Percentiles rank a stretch among this genome's conserved stretches.
Conservation (phyloP, 2,888 invertebrate species). For the Metellina segmentata region DNA sequence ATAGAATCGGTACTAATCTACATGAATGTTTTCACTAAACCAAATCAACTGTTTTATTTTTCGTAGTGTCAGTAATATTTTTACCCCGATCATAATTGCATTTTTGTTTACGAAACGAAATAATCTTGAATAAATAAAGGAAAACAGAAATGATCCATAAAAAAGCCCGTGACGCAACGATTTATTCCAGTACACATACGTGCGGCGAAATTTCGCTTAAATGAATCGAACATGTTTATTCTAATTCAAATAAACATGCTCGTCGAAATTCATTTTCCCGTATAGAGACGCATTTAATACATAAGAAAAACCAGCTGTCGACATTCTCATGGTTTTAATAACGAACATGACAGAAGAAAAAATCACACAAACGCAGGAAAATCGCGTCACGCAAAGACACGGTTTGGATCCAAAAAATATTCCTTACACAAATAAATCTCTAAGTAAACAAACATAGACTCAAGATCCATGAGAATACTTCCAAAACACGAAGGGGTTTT, state of each 20-base stretch:
- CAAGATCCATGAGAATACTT: conserved; percentile 13
- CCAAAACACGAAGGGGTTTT: conserved; percentile 26
- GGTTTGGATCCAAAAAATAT: neutral
- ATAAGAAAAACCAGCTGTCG: conserved; percentile 9
- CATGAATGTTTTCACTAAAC: too few species aligned
- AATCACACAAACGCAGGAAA: neutral
- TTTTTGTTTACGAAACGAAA: too few species aligned
- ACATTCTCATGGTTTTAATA: conserved; percentile 40
- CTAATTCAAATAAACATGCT: neutral
- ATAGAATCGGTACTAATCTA: too few species aligned
- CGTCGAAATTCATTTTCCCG: conserved; percentile 7
- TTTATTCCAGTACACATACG: too few species aligned
- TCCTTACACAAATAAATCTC: conserved; percentile 8
- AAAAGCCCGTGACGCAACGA: too few species aligned
- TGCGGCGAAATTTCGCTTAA: too few species aligned
- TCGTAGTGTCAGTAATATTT: too few species aligned
- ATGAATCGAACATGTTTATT: too few species aligned
- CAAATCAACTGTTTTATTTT: too few species aligned
- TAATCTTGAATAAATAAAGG: too few species aligned
- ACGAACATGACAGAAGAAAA: neutral
- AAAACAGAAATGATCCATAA: too few species aligned
- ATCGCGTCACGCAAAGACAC: conserved; percentile 41
- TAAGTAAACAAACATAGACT: conserved; percentile 27
- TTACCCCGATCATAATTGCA: too few species aligned
- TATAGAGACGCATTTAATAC: neutral